These are phyloP conservation scores for Agraylea sexmaculata DNA, from an alignment of 1,140 invertebrate genomes.

Conservation along the genomic window DNA sequence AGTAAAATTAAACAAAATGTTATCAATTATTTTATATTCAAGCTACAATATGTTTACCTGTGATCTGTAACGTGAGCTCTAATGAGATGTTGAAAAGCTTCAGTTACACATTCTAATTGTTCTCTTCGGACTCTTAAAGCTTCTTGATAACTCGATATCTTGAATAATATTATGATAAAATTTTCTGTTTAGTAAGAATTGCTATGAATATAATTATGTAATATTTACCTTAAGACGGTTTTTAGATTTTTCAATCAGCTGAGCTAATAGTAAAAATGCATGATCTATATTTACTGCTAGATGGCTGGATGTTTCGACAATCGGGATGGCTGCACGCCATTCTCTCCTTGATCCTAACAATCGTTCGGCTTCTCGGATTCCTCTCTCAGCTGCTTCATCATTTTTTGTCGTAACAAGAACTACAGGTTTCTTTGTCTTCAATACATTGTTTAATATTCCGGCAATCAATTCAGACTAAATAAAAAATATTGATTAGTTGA, in stretches of 20 bases:
- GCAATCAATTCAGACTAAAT: slow-evolving; percentile 59
- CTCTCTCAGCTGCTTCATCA: slow-evolving; percentile 82
- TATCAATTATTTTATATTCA: slow-evolving; percentile 2
- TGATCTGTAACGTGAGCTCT: slow-evolving; percentile 57
- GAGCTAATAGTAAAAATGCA: slow-evolving; percentile 84
- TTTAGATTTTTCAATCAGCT: slow-evolving; percentile 72
- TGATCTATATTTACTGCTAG: slow-evolving; percentile 95
- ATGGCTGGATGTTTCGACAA: slow-evolving; percentile 92
- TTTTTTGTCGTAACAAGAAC: slow-evolving; percentile 94
- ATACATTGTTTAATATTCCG: slow-evolving; percentile 68
- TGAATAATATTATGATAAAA: slow-evolving; percentile 19
- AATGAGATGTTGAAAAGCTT: slow-evolving; percentile 76
- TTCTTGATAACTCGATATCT: slow-evolving; percentile 76
- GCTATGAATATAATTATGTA: slow-evolving; percentile 4
- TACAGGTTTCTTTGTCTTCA: slow-evolving; percentile 91
- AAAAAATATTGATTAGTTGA: slow-evolving; percentile 5
- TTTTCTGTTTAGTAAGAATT: neutral
- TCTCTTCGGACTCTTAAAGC: slow-evolving; percentile 78
- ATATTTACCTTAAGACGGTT: slow-evolving; percentile 41
- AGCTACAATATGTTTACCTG: slow-evolving; percentile 23
- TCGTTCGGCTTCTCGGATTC: slow-evolving; percentile 80
- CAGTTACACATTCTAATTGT: slow-evolving; percentile 75
- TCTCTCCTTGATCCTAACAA: slow-evolving; percentile 76
- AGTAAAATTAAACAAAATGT: neutral
- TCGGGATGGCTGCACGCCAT: slow-evolving; percentile 75